These are phyloP conservation scores for Rhipidura dahli DNA, from an alignment of 2,113 vertebrate genomes.

Conservation along the genomic window DNA sequence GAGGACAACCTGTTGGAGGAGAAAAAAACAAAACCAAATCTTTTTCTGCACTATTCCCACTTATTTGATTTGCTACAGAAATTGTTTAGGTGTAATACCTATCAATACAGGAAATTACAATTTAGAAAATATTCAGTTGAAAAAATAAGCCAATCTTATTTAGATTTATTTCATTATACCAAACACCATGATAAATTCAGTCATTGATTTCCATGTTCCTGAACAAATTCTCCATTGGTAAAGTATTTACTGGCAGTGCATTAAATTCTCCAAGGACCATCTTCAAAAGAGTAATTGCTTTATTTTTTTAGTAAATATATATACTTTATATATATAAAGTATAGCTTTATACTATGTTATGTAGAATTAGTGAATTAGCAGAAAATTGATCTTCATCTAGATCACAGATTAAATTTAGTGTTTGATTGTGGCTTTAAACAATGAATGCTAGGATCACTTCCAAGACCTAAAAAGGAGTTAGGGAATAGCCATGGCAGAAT, in stretches of 20 bases:
- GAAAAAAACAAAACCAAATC: not conserved
- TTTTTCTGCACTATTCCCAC: not conserved
- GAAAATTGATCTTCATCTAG: not conserved
- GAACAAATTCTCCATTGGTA: not conserved
- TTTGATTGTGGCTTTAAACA: not conserved
- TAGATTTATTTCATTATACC: not conserved
- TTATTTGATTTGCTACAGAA: not conserved
- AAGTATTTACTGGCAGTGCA: rapidly evolving
- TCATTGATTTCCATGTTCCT: not conserved
- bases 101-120: not conserved
- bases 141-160: not conserved
- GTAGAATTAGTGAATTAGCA: not conserved
- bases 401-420: not conserved
- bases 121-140: not conserved
- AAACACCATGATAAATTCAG: not conserved
- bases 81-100: not conserved
- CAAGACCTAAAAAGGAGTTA: not conserved
- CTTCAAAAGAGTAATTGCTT: not conserved
- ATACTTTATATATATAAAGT: too few relatives aligned
- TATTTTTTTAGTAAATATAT: too few relatives aligned
- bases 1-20: not conserved
- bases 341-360: not conserved
- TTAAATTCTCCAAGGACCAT: not conserved
- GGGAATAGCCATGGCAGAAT: not conserved
- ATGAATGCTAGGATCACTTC: not conserved